Evolutionary conservation across 2,797 vertebrate species (phyloP).

Genomic region (Clarias pachynema): DNA sequence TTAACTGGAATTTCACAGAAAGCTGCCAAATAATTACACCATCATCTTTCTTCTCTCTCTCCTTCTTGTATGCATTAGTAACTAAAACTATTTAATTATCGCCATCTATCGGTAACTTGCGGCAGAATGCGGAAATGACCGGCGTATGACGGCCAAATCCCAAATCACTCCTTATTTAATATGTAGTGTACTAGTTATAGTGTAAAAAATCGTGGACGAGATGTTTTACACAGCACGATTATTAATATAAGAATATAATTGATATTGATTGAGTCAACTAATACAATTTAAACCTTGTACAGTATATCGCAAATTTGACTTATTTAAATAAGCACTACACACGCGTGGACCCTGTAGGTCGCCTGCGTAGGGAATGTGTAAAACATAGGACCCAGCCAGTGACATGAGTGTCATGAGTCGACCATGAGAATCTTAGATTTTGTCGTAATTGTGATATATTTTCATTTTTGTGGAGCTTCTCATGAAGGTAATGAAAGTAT

Average conservation of each 20-base stretch:
- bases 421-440: constrained; percentile 21
- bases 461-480: constrained; percentile 1
- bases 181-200: constrained; percentile 6
- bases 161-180: background rate
- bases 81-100: background rate
- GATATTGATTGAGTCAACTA: background rate
- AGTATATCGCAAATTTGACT: background rate
- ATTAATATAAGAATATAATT: background rate
- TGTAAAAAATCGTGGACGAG: background rate
- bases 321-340: background rate
- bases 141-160: background rate
- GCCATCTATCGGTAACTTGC: background rate
- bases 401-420: background rate
- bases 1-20: background rate
- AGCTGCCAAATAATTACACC: background rate
- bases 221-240: background rate
- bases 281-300: background rate
- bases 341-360: background rate
- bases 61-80: background rate
- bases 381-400: background rate
- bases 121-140: constrained; percentile 20
- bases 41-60: background rate
- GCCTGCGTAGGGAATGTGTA: background rate
- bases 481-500: constrained; percentile 21
- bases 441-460: background rate